Evolutionary conservation across 2,888 invertebrate species (phyloP), one percentile per base, ranked within the genome.

Genomic region (Aspidiotus rigidus): DNA sequence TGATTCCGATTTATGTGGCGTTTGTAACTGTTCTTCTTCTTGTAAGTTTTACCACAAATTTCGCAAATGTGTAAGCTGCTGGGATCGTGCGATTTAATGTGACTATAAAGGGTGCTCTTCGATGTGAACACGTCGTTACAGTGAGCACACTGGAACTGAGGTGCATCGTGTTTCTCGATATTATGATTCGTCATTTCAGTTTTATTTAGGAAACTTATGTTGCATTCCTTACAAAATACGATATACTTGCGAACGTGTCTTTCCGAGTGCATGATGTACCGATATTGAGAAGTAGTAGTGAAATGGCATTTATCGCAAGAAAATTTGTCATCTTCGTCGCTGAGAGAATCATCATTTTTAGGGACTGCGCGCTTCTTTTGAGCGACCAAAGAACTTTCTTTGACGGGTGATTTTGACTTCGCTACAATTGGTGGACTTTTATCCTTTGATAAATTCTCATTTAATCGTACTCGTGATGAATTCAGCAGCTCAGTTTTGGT

Each of bases 101-200:
- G 72, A 44, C 70, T 72, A 39, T 72, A 72, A 13, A 72, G 69
- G 49, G 70, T 70, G 16, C 70, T 70, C 42, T 72, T 72, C 17
- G 72, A 72, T 2, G 70, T 71, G 10, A 71, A 72, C 11, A 71
- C 28, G 53, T 72, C 71, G 15, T 71, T 72, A 41, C 72, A 72
- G 44, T 62, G 64, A 56, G 71, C 72, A 55, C 72, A 72, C 42
- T 72, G 72, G 61, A 71, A 72, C 10, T 71, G 72, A 42, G 71
- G 71, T 8, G 69, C 69, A 16, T 70, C 71, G 41, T 72, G 72
- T 49, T 69, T 64, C 69, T 72, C 69, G 28, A 72, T 71, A 64
- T 72, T 70, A 41, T 72, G 72, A 3, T 71, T 62, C 17, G 71
- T 69, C 41, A 71, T 55, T 28, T 72, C 71, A 13, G 69, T 70